Conservation (phyloP, 2,113 vertebrate species). For the Alosa alosa region DNA sequence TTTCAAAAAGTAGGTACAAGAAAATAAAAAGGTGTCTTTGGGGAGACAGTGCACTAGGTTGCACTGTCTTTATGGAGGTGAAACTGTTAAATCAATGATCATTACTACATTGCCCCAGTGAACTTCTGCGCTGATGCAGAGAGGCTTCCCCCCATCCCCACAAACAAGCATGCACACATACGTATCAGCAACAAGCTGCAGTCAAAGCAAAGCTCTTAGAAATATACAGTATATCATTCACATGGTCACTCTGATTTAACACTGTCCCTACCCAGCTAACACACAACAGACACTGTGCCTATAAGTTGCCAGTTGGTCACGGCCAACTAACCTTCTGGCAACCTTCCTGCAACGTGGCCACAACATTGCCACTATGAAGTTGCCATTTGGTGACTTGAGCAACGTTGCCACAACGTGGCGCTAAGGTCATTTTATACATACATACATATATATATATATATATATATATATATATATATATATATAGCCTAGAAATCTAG, state of each 20-base stretch:
- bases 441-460: too few species aligned
- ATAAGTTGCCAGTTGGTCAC: too few species aligned
- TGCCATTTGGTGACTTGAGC: too few species aligned
- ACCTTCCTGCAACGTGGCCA: too few species aligned
- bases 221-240: background rate
- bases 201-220: background rate
- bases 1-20: background rate
- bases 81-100: background rate
- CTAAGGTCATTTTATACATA: too few species aligned
- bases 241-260: background rate
- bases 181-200: background rate
- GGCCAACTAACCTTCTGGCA: too few species aligned
- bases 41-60: background rate
- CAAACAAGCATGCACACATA: background rate
- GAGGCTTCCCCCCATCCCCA: background rate
- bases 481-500: too few species aligned
- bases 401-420: too few species aligned
- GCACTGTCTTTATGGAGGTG: background rate
- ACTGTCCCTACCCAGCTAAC: background rate
- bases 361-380: too few species aligned
- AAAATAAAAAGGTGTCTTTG: background rate
- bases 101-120: background rate
- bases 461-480: too few species aligned
- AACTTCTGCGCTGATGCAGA: background rate
- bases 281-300: too few species aligned